Conservation (phyloP, 2,113 vertebrate species). For the Coregonus clupeaformis region DNA sequence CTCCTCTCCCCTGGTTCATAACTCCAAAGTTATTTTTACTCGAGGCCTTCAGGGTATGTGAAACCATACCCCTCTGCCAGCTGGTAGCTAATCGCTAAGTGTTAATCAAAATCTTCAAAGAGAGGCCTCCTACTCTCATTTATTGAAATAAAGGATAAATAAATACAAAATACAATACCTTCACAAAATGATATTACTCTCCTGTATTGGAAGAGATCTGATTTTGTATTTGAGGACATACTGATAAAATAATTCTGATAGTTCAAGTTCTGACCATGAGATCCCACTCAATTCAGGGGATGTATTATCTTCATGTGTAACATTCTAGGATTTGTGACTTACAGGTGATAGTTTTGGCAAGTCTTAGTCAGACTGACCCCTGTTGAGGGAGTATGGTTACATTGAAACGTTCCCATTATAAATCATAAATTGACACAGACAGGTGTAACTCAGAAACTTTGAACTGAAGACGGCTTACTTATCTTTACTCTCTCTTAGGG, state of each 20-base stretch:
- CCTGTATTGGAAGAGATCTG: conserved; percentile 33
- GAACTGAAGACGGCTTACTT: neutral
- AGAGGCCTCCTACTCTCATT: conserved; percentile 52
- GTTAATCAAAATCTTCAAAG: conserved; percentile 76
- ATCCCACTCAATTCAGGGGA: neutral
- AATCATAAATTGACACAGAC: neutral
- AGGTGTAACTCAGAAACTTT: neutral
- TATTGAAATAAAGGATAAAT: conserved; percentile 66
- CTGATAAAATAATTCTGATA: conserved; percentile 10
- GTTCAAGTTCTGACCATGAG: neutral
- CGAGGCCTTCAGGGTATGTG: conserved; percentile 66
- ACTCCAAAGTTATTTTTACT: conserved; percentile 77
- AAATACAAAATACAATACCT: neutral
- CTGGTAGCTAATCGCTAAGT: conserved; percentile 74
- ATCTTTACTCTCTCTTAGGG: conserved; percentile 67
- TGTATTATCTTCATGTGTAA: neutral
- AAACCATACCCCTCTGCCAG: conserved; percentile 72
- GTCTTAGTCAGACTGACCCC: neutral
- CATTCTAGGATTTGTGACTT: neutral
- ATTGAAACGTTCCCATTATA: neutral
- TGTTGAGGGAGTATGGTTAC: neutral
- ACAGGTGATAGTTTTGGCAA: neutral
- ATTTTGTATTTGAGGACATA: conserved; percentile 32
- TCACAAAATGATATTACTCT: conserved; percentile 6
- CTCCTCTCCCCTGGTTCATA: conserved; percentile 57